phyloP scores from a whole-genome alignment of 2,113 vertebrate species.

The Nesogale talazaci region DNA sequence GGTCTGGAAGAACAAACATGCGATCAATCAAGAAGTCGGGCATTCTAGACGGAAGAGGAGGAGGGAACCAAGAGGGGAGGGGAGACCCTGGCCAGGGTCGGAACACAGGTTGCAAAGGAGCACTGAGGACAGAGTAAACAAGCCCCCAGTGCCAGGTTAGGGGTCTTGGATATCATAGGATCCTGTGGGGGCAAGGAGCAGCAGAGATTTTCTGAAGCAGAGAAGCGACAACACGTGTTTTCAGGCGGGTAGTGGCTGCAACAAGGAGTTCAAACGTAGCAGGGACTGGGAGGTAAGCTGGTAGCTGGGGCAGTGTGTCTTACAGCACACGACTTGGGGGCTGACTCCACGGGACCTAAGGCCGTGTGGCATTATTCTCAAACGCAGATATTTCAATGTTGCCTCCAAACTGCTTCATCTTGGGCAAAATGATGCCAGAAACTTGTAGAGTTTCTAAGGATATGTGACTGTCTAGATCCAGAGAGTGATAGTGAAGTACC shows the following conservation, averaged over 20 bases:
- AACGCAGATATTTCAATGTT: neutral
- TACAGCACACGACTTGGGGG: neutral
- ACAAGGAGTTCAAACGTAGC: neutral
- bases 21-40: neutral
- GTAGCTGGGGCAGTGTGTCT: neutral
- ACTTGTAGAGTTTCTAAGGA: neutral
- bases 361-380: neutral
- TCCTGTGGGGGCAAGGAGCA: neutral
- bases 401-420: neutral
- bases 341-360: neutral
- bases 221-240: neutral
- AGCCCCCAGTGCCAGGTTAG: neutral
- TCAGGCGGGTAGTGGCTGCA: neutral
- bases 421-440: neutral
- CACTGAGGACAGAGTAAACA: neutral
- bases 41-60: neutral
- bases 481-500: neutral
- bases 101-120: neutral
- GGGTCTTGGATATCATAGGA: neutral
- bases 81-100: too few relatives aligned
- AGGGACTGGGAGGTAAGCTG: neutral
- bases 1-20: neutral
- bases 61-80: neutral
- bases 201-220: neutral
- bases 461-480: neutral